These are phyloP conservation scores for Macropodus opercularis DNA, from an alignment of 2,797 vertebrate species.

Conservation along the genomic window DNA sequence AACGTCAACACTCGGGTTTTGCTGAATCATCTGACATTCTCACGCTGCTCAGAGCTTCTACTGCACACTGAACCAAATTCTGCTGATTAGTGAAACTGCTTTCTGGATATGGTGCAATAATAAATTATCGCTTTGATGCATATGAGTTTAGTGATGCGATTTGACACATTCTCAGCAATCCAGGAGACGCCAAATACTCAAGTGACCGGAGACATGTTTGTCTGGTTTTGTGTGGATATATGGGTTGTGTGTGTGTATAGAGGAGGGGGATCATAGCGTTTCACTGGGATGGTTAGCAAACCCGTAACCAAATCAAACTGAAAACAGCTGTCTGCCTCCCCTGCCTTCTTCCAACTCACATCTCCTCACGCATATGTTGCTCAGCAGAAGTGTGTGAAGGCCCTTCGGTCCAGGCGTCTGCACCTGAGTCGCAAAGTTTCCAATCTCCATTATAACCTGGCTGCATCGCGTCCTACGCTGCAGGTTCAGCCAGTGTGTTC, in stretches of 20 bases:
- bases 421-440: background rate
- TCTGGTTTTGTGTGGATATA: conserved; percentile 42
- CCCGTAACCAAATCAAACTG: conserved; percentile 55
- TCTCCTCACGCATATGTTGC: conserved; percentile 45
- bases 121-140: conserved; percentile 7
- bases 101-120: background rate
- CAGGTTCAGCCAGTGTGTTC: background rate
- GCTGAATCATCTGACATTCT: conserved; percentile 53
- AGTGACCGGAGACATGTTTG: conserved; percentile 47
- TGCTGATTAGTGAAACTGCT: background rate
- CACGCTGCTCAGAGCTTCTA: conserved; percentile 9
- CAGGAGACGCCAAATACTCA: conserved; percentile 25
- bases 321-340: conserved; percentile 62
- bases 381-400: conserved; percentile 47
- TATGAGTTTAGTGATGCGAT: conserved; percentile 16
- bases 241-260: conserved; percentile 5
- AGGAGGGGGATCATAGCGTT: conserved; percentile 10
- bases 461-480: no score
- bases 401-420: background rate
- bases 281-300: conserved; percentile 55
- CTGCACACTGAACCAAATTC: conserved; percentile 9
- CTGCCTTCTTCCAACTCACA: conserved; percentile 31
- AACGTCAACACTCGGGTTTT: conserved; percentile 27
- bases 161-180: conserved; percentile 31
- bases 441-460: no score